Conservation (phyloP, 2,797 vertebrate species). For the Pelobates cultripes region DNA sequence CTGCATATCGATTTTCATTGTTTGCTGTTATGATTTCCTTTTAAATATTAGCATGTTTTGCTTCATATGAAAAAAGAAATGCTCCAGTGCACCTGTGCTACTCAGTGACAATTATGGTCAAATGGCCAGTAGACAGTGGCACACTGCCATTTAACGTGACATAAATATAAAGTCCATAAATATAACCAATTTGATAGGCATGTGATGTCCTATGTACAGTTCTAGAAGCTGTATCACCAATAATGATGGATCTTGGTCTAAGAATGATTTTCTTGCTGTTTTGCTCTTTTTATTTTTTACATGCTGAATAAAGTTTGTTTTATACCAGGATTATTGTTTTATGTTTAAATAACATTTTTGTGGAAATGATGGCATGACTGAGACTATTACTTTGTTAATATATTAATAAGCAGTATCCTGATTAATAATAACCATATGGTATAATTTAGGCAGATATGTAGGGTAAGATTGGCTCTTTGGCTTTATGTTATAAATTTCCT, state of each 20-base stretch:
- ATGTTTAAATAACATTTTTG: not conserved
- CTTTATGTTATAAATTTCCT: too few relatives aligned
- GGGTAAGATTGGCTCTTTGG: too few relatives aligned
- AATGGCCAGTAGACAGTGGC: not conserved
- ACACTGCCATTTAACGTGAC: not conserved
- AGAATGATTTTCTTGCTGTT: not conserved
- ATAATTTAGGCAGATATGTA: too few relatives aligned
- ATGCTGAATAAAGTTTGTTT: not conserved
- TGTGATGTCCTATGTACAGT: not conserved
- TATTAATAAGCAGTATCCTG: too few relatives aligned
- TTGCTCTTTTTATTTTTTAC: not conserved
- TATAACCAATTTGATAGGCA: not conserved
- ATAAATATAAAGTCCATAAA: not conserved
- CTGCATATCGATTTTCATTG: not conserved
- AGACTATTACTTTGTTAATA: too few relatives aligned
- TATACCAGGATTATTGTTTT: not conserved
- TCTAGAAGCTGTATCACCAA: not conserved
- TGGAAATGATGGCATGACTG: too few relatives aligned
- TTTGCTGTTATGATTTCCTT: not conserved
- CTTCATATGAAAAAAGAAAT: not conserved
- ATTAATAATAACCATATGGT: too few relatives aligned
- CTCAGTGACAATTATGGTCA: too few relatives aligned
- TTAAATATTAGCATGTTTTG: not conserved
- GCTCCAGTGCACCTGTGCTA: not conserved
- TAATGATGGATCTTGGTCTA: slow-evolving; percentile 5